phyloP scores from a whole-genome alignment of 2,888 invertebrate species.

The Clitarchus hookeri region DNA sequence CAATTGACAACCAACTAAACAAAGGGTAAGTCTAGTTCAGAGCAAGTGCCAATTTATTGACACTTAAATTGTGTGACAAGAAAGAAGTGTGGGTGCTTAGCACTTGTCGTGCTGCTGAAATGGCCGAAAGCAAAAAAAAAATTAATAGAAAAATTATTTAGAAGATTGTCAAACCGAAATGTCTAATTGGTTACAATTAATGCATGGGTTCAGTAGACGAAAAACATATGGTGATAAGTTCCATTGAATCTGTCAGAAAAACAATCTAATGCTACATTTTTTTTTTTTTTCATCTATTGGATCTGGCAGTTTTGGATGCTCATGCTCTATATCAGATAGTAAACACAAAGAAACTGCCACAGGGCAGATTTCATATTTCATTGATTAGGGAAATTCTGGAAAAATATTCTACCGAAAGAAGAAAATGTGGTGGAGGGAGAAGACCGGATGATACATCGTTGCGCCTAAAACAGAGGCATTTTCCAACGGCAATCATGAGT shows the following conservation, averaged over 20 bases:
- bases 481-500: not conserved
- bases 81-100: not conserved
- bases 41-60: too few species aligned
- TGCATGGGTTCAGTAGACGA: not conserved
- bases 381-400: not conserved
- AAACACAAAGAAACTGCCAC: not conserved
- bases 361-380: too few species aligned
- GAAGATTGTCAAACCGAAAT: not conserved
- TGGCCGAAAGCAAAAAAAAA: not conserved
- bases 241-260: not conserved
- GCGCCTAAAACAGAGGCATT: not conserved
- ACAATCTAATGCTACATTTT: not conserved
- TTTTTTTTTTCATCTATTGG: not conserved
- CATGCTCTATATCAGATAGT: not conserved
- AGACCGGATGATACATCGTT: too few species aligned
- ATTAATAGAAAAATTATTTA: not conserved
- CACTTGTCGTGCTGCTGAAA: not conserved
- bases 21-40: too few species aligned
- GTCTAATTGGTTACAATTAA: not conserved
- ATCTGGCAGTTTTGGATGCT: not conserved
- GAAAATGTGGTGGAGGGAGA: not conserved
- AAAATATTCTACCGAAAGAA: not conserved
- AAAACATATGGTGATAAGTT: not conserved
- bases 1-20: too few species aligned
- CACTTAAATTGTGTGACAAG: not conserved